Evolutionary conservation across 2,113 vertebrate species (phyloP).

Genomic region (Rhinopomastus cyanomelas): DNA sequence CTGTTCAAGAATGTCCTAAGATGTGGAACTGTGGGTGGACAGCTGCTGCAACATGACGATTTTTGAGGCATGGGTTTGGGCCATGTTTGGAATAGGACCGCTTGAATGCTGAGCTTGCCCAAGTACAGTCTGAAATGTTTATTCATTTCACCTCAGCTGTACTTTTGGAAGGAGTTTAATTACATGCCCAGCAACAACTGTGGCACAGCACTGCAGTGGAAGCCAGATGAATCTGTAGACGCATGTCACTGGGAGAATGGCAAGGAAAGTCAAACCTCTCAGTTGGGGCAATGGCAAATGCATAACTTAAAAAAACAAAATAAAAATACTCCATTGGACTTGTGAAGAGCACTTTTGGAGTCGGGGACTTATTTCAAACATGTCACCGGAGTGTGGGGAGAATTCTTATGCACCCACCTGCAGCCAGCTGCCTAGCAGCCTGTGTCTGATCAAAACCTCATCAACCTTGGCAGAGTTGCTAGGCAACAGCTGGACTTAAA

Average conservation of each 20-base stretch:
- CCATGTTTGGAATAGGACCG: background rate
- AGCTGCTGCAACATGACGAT: background rate
- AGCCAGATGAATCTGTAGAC: background rate
- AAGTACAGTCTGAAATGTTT: background rate
- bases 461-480: background rate
- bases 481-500: conserved; percentile 8
- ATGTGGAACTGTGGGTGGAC: background rate
- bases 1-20: background rate
- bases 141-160: background rate
- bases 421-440: background rate
- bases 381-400: fast-evolving
- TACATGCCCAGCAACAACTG: background rate
- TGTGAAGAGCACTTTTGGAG: background rate
- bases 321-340: background rate
- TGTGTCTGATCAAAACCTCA: background rate
- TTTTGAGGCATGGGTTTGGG: background rate
- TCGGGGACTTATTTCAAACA: background rate
- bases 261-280: background rate
- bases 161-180: background rate
- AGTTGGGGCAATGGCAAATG: background rate
- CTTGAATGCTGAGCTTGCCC: background rate
- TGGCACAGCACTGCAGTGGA: background rate
- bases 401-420: background rate
- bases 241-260: background rate
- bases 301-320: background rate